Base-by-base conservation (phyloP, 1,140 invertebrate genomes). In the Drosophila paulistorum region DNA sequence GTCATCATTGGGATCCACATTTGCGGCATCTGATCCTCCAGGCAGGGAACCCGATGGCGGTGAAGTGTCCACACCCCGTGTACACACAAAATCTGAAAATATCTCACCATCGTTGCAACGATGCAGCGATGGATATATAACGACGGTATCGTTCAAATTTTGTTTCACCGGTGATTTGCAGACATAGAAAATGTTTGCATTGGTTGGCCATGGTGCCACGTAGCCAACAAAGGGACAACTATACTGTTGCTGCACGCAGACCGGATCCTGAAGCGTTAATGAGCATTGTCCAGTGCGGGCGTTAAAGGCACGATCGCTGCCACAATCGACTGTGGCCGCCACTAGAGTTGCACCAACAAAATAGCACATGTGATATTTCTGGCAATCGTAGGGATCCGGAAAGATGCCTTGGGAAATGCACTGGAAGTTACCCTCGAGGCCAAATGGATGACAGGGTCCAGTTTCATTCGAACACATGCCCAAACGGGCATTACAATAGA, bases 311-410 rank as follows among this genome's bases (percentile, higher is more conserved):
- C 77, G 82, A 58, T 86, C 79, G 17, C 83, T 90, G 65, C 74
- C 91, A 69, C 91, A 92, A 9, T 91, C 78, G 3, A 91, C 79
- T n/a, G 74, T 81, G 5, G 80, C 91, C 7, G 91, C 77, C 7
- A 91, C 78, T 26, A 91, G 13, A 7, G 78, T 84, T n/a, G 79
- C 71, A 20, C 77, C 89, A n/a, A 84, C 81, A 67, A 83, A 82
- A 20, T 89, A 84, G 63, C 92, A 93, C 74, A 92, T 91, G 65
- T 93, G 91, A 63, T 92, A 93, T 60, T 89, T 85, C 62, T 92
- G 90, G 61, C 92, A 93, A 39, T 92, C 85, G 10, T 92, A 92
- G 3, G 92, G 90, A 78, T 93, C 91, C 1, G 92, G 92, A 33
- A 91, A 93, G n/a, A 92, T 81, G 41, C 92, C 92, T 33, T 92